These are phyloP conservation scores for Rhinogobio ventralis DNA, from an alignment of 2,797 vertebrate species.

Conservation along the genomic window DNA sequence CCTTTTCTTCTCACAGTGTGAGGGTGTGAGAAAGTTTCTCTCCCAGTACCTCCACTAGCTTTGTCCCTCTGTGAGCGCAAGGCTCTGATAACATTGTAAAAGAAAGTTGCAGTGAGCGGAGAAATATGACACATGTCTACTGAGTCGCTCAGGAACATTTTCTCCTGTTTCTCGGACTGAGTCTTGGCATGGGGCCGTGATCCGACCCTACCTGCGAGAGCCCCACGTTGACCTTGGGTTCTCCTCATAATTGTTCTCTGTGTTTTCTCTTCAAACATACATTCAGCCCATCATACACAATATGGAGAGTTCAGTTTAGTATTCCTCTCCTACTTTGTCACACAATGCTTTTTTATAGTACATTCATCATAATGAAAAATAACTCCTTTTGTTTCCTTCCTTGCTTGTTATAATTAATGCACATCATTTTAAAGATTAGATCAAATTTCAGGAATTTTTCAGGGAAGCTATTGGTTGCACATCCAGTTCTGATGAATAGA, in stretches of 20 bases:
- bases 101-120: constrained; percentile 65
- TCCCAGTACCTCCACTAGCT: constrained; percentile 36
- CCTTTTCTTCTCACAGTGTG: constrained; percentile 42
- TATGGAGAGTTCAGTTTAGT: constrained; percentile 6
- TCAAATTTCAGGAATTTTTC: constrained; percentile 12
- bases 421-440: constrained; percentile 40
- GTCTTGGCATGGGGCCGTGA: constrained; percentile 47
- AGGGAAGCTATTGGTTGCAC: constrained; percentile 2
- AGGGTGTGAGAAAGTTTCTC: constrained; percentile 53
- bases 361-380: background rate
- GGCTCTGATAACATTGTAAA: constrained; percentile 59
- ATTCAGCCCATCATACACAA: background rate
- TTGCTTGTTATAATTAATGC: constrained; percentile 18
- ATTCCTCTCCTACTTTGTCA: background rate
- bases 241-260: constrained; percentile 39
- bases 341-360: background rate
- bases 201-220: constrained; percentile 42
- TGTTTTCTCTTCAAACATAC: constrained; percentile 20
- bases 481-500: constrained; percentile 29
- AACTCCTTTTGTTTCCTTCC: background rate
- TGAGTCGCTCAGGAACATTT: constrained; percentile 59
- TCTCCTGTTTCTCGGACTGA: constrained; percentile 48
- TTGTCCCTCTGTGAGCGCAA: constrained; percentile 45
- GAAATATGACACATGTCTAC: constrained; percentile 72
- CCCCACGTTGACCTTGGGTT: constrained; percentile 43